Evolutionary conservation across 2,888 invertebrate genomes (phyloP).

Genomic region (Monoplex corrugatus): DNA sequence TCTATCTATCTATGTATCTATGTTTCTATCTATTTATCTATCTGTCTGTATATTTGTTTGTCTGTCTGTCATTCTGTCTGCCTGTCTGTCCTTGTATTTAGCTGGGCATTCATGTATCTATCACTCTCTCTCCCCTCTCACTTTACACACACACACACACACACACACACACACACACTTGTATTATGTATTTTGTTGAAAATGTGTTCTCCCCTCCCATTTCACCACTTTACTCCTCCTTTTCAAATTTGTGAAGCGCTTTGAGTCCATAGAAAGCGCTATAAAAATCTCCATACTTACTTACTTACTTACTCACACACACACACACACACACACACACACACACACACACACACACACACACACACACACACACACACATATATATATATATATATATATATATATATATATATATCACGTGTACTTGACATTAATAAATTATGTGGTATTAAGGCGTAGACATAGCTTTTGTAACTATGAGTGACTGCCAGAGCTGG

Average conservation of each 20-base stretch:
- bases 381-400: not conserved
- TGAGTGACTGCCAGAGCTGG: too few species aligned
- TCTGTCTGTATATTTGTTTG: not conserved
- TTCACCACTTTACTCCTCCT: too few species aligned
- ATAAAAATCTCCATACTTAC: not conserved
- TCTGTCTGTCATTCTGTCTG: not conserved
- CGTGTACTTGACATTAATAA: not conserved
- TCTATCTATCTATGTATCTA: not conserved
- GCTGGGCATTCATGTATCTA: not conserved
- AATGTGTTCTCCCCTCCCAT: too few species aligned
- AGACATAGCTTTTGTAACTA: not conserved
- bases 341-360: not conserved
- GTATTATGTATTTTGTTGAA: too few species aligned
- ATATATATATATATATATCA: not conserved
- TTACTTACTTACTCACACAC: not conserved
- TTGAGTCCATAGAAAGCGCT: too few species aligned
- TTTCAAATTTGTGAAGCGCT: too few species aligned
- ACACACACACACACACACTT: constrained; percentile 8
- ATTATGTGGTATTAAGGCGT: too few species aligned
- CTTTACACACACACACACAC: not conserved
- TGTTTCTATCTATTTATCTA: not conserved
- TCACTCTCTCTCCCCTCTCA: not conserved
- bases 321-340: not conserved
- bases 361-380: not conserved
- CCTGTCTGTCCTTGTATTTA: not conserved